Evolutionary conservation across 2,113 vertebrate genomes (phyloP), one percentile per base, ranked within the genome.

Genomic region (Lamprotornis superbus): DNA sequence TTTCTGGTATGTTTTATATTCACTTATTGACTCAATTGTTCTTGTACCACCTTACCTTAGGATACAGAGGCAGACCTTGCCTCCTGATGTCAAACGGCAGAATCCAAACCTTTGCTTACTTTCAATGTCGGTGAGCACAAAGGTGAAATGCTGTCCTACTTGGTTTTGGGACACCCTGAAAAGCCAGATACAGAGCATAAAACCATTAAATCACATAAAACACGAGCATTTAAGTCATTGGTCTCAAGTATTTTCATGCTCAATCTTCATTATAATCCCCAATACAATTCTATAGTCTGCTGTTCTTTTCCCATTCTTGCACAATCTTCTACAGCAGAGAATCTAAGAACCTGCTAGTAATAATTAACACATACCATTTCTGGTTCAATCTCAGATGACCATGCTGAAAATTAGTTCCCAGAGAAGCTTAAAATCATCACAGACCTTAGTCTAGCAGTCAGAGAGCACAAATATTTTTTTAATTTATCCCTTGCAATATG

Each of bases 141-240:
- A 99, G 77, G 99, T 99, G 95, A 99, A 99, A 98, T 99, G 99
- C 97, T 99, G 99, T 92, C 99, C 99, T 94, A 99, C 98, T 96
- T 99, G 99, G 92, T 98, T 98, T 94, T 98, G 98, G 30, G 99
- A 98, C 28, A 98, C 98, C 97, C 99, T 99, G 97, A 50, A 96
- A 86, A 85, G 91, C 30, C 1, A 95, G 69, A 49, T 14, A 68
- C 12, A 89, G 40, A 94, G 35, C 30, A 42, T 28, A 37, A 85
- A 87, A 79, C 11, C 28, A 83, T 39, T 44, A 61, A 64, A 57
- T 60, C 21, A 55, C 44, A 73, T 2, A 39, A 90, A 81, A 63
- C 10, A 55, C 0, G 0, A 90, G 20, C 35, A 59, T 15, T 42
- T 39, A 47, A 74, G 19, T 67, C 46, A 59, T 0, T 57, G 18